A percentile compares a stretch with the other conserved stretches of the same genome.
These are phyloP conservation scores for Drosophila basisetae DNA, from an alignment of 2,888 invertebrate genomes.

Conservation along the genomic window DNA sequence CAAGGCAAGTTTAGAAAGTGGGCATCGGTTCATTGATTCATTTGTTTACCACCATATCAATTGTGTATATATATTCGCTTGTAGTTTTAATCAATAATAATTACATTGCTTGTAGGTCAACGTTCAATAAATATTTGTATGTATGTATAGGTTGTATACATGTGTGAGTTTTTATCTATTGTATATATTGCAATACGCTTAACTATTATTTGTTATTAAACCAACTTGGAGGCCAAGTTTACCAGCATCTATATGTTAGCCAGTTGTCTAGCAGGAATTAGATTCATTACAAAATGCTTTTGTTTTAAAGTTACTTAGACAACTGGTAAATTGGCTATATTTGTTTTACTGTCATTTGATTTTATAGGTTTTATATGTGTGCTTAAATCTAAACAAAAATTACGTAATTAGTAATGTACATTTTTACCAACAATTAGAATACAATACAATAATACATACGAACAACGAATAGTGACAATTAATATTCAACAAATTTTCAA, in stretches of 20 bases:
- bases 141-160: constrained; percentile 48
- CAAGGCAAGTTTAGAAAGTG: constrained; percentile 93
- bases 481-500: constrained; percentile 50
- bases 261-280: constrained; percentile 22
- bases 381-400: constrained; percentile 52
- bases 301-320: constrained; percentile 32
- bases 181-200: constrained; percentile 18
- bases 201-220: constrained; percentile 20
- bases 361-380: constrained; percentile 16
- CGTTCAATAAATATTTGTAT: constrained; percentile 81
- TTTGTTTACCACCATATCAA: constrained; percentile 14
- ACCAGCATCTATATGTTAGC: constrained; percentile 17
- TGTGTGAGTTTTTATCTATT: constrained; percentile 29
- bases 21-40: neutral
- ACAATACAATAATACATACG: constrained; percentile 49
- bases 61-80: constrained; percentile 42
- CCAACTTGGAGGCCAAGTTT: constrained; percentile 10
- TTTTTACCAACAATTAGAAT: constrained; percentile 61
- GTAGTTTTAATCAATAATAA: constrained; percentile 70
- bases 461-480: constrained; percentile 60
- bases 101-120: constrained; percentile 68
- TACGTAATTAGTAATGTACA: constrained; percentile 60
- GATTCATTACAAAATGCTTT: constrained; percentile 40
- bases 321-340: constrained; percentile 51
- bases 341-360: constrained; percentile 23